Base-by-base conservation (phyloP, 2,113 vertebrate genomes). In the Eulacestoma nigropectus region DNA sequence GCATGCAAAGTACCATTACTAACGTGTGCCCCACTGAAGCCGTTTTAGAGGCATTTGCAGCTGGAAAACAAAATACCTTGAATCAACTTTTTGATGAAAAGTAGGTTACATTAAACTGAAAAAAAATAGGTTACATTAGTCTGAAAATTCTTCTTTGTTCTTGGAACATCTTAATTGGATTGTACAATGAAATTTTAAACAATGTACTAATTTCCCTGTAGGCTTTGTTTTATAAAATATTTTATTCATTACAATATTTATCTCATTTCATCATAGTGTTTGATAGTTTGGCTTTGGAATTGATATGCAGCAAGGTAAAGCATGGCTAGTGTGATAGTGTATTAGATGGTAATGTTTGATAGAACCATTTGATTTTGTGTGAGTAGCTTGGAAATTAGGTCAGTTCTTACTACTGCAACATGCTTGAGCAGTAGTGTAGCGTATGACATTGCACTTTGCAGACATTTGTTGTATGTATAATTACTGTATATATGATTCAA, bases 381-480 rank as follows among this genome's bases (percentile, higher is more conserved):
- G 84, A 60, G 47, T 91, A 81, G 92, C 53, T 92, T 63, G 26
- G 32, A 76, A 93, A 87, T 30, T 78, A 86, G 95, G 81, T 94
- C 90, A 93, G 69, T 67, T 65, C 37, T 90, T 57, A 79, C 47
- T 86, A 90, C 69, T 72, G 94, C 91, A 95, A 85, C 6, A 21
- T 55, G 70, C 60, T 64, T 56, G 65, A 84, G 60, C 27, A 86
- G 52, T 17, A 65, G 55, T n/a, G 33, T 62, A 69, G 30, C 5
- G 0, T 81, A n/a, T 63, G 63, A 37, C 27, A 79, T n/a, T 72
- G 60, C 50, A 52, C 30, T 70, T 76, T 57, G 74, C 68, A 79
- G 42, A 35, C 25, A 25, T 67, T 9, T 26, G n/a, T 29, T 79
- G 23, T 44, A 57, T 2, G 0, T 69, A 22, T 4, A 49, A 15